Evolutionary conservation across 53 echinoderm and acorn worm species (phyloP).

Genomic region (Glandiceps talaboti): DNA sequence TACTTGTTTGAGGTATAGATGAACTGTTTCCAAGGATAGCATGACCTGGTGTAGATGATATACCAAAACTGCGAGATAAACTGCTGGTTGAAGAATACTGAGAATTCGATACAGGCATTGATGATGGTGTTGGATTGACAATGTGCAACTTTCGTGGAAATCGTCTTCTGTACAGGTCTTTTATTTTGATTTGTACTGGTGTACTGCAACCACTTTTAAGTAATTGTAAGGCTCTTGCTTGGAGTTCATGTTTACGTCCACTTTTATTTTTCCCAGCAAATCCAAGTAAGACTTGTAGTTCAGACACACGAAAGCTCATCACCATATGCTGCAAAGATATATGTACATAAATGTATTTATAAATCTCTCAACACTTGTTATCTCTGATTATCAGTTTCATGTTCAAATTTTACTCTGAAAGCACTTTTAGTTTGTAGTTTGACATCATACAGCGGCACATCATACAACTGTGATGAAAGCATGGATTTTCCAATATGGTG

Average conservation of each 20-base stretch:
- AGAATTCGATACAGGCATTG: not conserved
- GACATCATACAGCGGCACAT: too few relatives aligned
- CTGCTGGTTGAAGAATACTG: not conserved
- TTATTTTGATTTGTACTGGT: conserved; percentile 94
- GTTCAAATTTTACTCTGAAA: too few relatives aligned
- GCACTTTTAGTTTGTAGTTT: too few relatives aligned
- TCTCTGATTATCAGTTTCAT: too few relatives aligned
- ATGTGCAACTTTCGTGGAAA: conserved; percentile 56
- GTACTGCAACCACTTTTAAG: conserved; percentile 91
- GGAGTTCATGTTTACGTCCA: conserved; percentile 97
- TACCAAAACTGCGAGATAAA: not conserved
- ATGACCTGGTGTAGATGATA: not conserved
- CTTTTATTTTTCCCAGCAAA: conserved; percentile 96
- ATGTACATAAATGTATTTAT: too few relatives aligned
- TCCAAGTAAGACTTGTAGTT: conserved; percentile 87
- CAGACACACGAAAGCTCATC: conserved; percentile 91
- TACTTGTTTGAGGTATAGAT: not conserved
- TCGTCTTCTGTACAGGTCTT: conserved; percentile 82
- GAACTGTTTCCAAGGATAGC: not conserved
- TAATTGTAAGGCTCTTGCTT: conserved; percentile 70
- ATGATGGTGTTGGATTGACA: conserved; percentile 32
- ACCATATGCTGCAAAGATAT: conserved; percentile 79
- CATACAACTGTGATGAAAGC: too few relatives aligned
- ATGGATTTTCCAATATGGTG: too few relatives aligned
- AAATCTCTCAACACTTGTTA: too few relatives aligned